Evolutionary conservation across 1,140 invertebrate genomes (phyloP).

Genomic region (Andricus grossulariae): DNA sequence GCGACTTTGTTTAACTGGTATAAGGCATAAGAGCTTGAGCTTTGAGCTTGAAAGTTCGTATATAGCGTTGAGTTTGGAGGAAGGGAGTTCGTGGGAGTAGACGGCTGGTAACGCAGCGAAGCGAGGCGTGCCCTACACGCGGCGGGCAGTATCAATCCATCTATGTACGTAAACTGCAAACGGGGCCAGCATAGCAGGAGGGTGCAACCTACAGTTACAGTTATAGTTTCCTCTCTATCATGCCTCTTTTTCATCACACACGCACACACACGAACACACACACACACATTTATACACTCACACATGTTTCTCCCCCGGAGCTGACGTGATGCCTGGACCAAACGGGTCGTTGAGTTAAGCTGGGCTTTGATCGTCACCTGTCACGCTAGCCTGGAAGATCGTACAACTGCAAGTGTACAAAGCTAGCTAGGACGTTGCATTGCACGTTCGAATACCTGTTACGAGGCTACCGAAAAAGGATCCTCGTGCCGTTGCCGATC

Average conservation of each 20-base stretch:
- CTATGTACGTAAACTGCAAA: constrained; percentile 73
- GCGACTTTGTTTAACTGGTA: constrained; percentile 19
- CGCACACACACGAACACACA: constrained; percentile 44
- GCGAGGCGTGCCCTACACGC: constrained; percentile 72
- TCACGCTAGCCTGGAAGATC: constrained; percentile 51
- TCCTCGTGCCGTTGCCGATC: not conserved
- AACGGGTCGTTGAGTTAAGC: constrained; percentile 71
- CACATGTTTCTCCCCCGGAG: constrained; percentile 47
- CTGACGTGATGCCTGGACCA: constrained; percentile 65
- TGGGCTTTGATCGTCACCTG: constrained; percentile 69
- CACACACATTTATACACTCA: constrained; percentile 48
- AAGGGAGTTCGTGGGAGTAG: constrained; percentile 68
- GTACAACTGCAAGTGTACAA: constrained; percentile 34
- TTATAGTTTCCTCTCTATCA: constrained; percentile 10
- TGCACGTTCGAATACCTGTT: constrained; percentile 6
- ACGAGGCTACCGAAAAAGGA: constrained; percentile 13
- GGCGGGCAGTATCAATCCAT: constrained; percentile 73
- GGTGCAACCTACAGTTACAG: constrained; percentile 43
- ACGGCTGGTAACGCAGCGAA: constrained; percentile 73
- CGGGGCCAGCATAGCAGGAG: constrained; percentile 52
- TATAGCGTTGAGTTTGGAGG: constrained; percentile 49
- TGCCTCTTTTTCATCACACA: constrained; percentile 38
- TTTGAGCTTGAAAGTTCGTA: constrained; percentile 46
- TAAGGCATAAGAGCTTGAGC: constrained; percentile 46
- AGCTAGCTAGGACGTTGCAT: not conserved